Evolutionary conservation across 2,888 invertebrate species (phyloP).

Genomic region (Agrochola lota): DNA sequence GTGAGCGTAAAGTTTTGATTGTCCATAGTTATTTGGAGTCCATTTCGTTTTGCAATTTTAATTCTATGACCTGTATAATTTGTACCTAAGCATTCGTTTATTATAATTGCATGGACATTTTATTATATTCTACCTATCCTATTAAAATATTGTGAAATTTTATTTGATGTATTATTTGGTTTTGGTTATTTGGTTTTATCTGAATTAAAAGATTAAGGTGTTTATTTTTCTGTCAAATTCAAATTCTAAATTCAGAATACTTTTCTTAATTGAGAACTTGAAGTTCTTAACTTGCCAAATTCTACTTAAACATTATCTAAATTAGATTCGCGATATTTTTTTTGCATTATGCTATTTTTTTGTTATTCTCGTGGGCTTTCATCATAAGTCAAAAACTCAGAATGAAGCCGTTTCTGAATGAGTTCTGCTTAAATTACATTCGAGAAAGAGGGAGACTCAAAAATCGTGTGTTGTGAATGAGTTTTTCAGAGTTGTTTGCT

Average conservation of each 20-base stretch:
- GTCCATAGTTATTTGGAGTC: too few relatives aligned
- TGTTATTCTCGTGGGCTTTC: background rate
- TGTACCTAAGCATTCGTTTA: too few relatives aligned
- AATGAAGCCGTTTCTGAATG: too few relatives aligned
- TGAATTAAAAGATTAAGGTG: too few relatives aligned
- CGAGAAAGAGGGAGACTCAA: background rate
- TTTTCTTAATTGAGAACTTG: background rate
- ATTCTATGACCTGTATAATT: too few relatives aligned
- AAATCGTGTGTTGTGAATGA: conserved; percentile 66
- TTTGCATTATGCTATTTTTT: too few relatives aligned
- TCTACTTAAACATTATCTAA: background rate
- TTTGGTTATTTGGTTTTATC: too few relatives aligned
- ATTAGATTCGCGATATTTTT: background rate
- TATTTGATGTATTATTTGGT: too few relatives aligned
- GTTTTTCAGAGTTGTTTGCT: conserved; percentile 69
- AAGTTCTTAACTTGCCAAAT: background rate
- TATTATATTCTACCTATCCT: too few relatives aligned
- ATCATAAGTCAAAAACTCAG: too few relatives aligned
- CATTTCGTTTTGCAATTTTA: background rate
- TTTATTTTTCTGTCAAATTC: background rate
- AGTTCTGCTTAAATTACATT: background rate
- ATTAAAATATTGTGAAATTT: too few relatives aligned
- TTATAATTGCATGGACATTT: too few relatives aligned
- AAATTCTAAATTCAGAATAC: background rate
- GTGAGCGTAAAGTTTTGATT: background rate